Evolutionary conservation across 2,888 invertebrate species (phyloP).

Genomic region (Hanleya hanleyi): DNA sequence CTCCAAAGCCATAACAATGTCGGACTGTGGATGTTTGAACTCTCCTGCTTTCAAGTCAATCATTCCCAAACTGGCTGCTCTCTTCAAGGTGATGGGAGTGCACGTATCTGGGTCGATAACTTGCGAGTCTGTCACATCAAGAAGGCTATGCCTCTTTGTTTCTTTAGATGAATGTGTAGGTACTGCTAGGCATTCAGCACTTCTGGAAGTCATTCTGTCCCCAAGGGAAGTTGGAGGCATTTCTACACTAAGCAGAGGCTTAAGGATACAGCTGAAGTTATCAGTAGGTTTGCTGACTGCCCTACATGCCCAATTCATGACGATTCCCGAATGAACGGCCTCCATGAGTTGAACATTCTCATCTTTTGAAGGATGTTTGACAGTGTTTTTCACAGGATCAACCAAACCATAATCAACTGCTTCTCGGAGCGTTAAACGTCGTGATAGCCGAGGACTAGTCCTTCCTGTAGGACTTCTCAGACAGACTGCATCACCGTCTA

Average conservation of each 20-base stretch:
- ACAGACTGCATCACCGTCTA: constrained; percentile 5
- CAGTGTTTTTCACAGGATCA: neutral
- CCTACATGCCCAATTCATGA: neutral
- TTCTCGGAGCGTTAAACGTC: constrained; percentile 38
- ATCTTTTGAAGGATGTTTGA: constrained; percentile 11
- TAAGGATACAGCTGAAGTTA: neutral
- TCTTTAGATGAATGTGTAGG: neutral
- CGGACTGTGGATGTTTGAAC: constrained; percentile 65
- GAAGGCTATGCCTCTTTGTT: neutral
- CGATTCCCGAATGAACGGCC: neutral
- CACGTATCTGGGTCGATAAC: constrained; percentile 67
- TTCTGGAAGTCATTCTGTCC: neutral
- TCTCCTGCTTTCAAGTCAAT: constrained; percentile 63
- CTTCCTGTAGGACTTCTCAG: neutral
- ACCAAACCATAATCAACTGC: constrained; percentile 34
- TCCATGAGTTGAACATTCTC: neutral
- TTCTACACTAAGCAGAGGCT: neutral
- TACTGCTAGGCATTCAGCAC: neutral
- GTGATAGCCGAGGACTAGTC: neutral
- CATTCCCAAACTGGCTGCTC: constrained; percentile 76
- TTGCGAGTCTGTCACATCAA: constrained; percentile 52
- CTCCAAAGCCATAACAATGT: constrained; percentile 55
- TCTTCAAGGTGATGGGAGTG: constrained; percentile 57
- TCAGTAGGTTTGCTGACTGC: neutral
- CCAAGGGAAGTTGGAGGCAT: neutral